Evolutionary conservation across 2,797 vertebrate genomes (phyloP), one percentile per base, ranked within the genome.

Genomic region (Lutjanus argentimaculatus): DNA sequence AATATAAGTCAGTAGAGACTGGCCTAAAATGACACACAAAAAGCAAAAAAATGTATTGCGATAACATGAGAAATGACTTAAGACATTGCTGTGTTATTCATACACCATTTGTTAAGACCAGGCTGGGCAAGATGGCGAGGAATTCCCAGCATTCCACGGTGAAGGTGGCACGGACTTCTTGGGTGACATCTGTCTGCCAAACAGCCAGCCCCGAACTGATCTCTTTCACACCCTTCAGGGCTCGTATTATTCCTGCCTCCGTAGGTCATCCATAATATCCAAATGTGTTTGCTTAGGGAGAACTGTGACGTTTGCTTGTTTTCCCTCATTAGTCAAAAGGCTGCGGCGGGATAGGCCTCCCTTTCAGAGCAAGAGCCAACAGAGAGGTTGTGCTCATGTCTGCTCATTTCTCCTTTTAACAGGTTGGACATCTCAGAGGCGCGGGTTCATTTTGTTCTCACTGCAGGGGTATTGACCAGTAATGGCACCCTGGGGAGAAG

Each of bases 401-500:
- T 83, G 85, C 91, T 93, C 86, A 87, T 93, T 93, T 93, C 92
- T 92, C 91, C 91, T 90, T 93, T 94, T 93, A 94, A 94, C 94
- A 94, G 93, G 93, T 92, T 83, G 83, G 91, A 92, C 90, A 90
- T 94, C 92, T 91, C 90, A 85, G 79, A 88, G 90, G 86, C 77
- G n/a, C 57, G 42, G 89, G 90, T 93, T 96, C 91, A 96, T 95
- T 96, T 95, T 94, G 91, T 91, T 94, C 92, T 93, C 93, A 90
- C 91, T 91, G 86, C 86, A 88, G 94, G 90, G 91, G 83, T 89
- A 94, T 92, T 90, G 91, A 92, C 88, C 90, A 87, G 72, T 95
- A 95, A 94, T 94, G 90, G 90, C 85, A 81, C 92, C 91, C 93
- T 21, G 21, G 92, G 88, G 93, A 93, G 82, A 30, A 30, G 66